Evolutionary conservation across 2,888 invertebrate species (phyloP), one percentile per base, ranked within the genome.

Genomic region (Tachystola acroxantha): DNA sequence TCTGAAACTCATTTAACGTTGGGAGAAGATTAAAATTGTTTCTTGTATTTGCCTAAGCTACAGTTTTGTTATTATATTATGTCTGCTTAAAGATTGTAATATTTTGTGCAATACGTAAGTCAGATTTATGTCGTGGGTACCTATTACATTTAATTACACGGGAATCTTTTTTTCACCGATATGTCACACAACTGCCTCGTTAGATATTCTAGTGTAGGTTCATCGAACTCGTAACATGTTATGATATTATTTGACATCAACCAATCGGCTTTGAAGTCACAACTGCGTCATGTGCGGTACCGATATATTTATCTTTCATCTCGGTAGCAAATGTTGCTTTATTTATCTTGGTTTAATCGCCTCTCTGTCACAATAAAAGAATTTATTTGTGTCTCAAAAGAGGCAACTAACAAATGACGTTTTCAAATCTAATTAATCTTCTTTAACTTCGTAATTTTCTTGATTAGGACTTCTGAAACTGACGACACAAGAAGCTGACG

Each of bases 251-350:
- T 29, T 41, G 37, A 35, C 35, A 29, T 35, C 20, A 19, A 25
- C 10, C 16, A n/a, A 10, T 11, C 27, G n/a, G 34, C 38, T 42
- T 42, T 42, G 38, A 42, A 38, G 42, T 38, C 12, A 13, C 29
- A 28, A 30, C 14, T 42, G 35, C 37, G 33, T 40, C 30, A 39
- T 22, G 11, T 12, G 12, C 20, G 30, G 25, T 26, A 28, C 9
- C 19, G 34, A 30, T 16, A 28, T 32, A 39, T 38, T 26, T 31
- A 39, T 20, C 34, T 32, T 25, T 26, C 19, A 19, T 27, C 27
- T 13, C 11, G 3, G 29, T 30, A 16, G 16, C 16, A 7, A 30
- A 16, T 30, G 14, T 16, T 26, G 19, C 14, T 10, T 16, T 22
- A 31, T 31, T 25, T 27, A 12, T 37, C 10, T 33, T 14, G 10